Evolutionary conservation across 2,113 vertebrate genomes (phyloP).

Genomic region (Leptocoma aspasia): DNA sequence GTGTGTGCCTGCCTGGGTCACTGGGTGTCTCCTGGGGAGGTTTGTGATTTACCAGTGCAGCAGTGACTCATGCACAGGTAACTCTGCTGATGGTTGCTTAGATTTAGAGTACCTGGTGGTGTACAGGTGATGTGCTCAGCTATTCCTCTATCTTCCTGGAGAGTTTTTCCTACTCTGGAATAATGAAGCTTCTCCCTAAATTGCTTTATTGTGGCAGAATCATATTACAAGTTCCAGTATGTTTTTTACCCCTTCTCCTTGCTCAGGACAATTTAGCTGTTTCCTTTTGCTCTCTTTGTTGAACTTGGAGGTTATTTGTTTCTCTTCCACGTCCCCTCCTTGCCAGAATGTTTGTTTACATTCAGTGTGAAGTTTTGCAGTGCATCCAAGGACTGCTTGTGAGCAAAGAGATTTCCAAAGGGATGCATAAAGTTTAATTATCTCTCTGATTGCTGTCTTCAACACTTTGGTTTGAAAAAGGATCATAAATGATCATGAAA

Average conservation of each 20-base stretch:
- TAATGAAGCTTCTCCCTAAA: neutral
- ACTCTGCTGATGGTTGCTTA: neutral
- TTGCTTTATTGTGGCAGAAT: neutral
- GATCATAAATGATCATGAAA: neutral
- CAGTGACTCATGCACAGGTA: neutral
- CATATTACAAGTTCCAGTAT: neutral
- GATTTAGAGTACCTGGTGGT: neutral
- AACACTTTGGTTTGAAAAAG: neutral
- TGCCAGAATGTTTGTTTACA: neutral
- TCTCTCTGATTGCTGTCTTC: neutral
- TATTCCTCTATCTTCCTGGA: neutral
- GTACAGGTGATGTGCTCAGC: neutral
- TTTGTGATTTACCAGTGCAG: neutral
- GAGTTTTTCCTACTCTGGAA: neutral
- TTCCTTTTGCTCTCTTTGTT: slow-evolving; percentile 8
- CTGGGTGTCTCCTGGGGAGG: neutral
- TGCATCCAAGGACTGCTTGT: neutral
- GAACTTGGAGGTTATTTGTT: slow-evolving; percentile 6
- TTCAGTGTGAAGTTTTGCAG: neutral
- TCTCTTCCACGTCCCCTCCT: neutral
- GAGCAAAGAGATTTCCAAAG: neutral
- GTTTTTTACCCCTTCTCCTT: neutral
- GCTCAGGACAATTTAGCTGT: neutral
- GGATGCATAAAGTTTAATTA: neutral
- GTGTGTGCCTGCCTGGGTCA: neutral